Percentiles rank a stretch among this genome's conserved stretches.
Evolutionary conservation across 2,797 vertebrate species (phyloP).

Genomic region (Hemitrygon akajei): DNA sequence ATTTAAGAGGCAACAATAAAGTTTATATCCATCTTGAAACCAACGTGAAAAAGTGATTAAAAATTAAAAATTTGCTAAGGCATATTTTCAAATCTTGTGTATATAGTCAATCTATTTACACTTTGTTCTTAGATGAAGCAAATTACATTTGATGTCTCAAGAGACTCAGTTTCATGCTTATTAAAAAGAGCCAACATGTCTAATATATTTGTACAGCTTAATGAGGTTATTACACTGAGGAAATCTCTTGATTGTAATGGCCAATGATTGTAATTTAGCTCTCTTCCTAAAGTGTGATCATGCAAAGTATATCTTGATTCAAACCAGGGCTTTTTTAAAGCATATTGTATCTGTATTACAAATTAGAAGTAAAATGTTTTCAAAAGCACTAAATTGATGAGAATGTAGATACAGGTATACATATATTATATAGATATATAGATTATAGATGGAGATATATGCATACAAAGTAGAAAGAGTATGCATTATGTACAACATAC

Average conservation of each 20-base stretch:
- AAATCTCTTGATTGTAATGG: background rate
- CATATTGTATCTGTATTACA: background rate
- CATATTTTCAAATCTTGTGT: background rate
- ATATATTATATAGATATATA: no score
- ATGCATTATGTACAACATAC: no score
- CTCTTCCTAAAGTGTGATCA: background rate
- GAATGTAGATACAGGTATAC: background rate
- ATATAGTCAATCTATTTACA: background rate
- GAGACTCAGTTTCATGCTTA: background rate
- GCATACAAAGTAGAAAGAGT: background rate
- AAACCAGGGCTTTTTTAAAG: background rate
- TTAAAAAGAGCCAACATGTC: background rate
- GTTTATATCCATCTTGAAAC: background rate
- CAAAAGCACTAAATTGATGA: no score
- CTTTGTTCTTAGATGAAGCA: background rate
- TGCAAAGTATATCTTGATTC: background rate
- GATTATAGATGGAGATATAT: no score
- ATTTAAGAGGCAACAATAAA: background rate
- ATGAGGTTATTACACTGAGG: background rate
- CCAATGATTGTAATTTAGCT: background rate
- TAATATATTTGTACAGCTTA: background rate
- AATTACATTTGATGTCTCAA: background rate
- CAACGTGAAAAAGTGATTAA: background rate
- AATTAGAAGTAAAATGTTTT: background rate
- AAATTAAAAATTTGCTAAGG: background rate